Percentiles rank a stretch among this genome's conserved stretches.
phyloP scores from a whole-genome alignment of 2,888 invertebrate genomes.

The Noctuana brunneofusca region DNA sequence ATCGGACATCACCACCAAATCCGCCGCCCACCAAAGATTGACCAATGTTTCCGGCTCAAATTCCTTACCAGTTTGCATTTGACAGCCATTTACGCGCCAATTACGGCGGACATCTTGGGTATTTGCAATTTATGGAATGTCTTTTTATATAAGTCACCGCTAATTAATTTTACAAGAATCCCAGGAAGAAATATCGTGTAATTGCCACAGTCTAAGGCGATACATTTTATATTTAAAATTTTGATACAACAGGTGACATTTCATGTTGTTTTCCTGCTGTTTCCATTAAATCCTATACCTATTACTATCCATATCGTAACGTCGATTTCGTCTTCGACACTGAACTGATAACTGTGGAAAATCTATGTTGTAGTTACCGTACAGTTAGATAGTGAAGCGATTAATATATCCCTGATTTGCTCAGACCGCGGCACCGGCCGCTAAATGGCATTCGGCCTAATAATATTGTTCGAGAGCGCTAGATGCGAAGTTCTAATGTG shows the following conservation, averaged over 20 bases:
- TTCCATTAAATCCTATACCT: constrained; percentile 34
- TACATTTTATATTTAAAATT: too few species aligned
- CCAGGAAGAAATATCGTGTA: neutral
- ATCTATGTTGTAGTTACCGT: constrained; percentile 25
- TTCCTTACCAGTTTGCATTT: constrained; percentile 58
- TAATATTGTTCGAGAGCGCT: constrained; percentile 40
- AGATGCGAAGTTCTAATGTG: constrained; percentile 29
- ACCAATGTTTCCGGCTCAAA: constrained; percentile 68
- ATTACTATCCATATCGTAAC: constrained; percentile 9
- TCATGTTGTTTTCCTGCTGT: constrained; percentile 10
- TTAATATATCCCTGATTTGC: constrained; percentile 52
- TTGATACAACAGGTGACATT: neutral
- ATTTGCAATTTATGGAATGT: constrained; percentile 28
- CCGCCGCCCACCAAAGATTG: constrained; percentile 62
- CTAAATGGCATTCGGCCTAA: constrained; percentile 45
- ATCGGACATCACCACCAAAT: constrained; percentile 39
- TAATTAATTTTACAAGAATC: constrained; percentile 2
- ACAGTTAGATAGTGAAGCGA: constrained; percentile 42
- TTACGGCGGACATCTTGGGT: constrained; percentile 54
- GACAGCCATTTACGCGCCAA: constrained; percentile 47
- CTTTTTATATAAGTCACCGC: neutral
- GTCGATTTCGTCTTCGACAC: constrained; percentile 32
- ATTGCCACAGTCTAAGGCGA: neutral
- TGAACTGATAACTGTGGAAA: constrained; percentile 8
- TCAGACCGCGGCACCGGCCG: constrained; percentile 47